Conservation (phyloP, 2,113 vertebrate species). For the Propithecus coquereli region DNA sequence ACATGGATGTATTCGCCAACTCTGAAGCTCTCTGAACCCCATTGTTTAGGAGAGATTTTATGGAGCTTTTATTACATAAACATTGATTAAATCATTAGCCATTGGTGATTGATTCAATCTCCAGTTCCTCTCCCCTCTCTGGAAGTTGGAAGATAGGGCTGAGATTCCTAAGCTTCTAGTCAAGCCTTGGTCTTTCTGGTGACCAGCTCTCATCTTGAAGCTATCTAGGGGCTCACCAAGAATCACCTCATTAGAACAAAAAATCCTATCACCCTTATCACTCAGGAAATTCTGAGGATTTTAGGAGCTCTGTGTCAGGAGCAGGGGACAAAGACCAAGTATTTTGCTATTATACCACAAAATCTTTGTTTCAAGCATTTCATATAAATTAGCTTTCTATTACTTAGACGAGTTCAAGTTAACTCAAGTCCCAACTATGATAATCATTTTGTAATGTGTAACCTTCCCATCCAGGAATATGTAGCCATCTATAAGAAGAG, state of each 20-base stretch:
- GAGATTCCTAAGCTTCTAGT: neutral
- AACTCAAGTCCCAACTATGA: neutral
- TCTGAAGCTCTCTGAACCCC: neutral
- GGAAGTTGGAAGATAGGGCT: neutral
- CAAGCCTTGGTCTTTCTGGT: neutral
- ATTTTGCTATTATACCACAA: neutral
- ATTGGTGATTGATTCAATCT: neutral
- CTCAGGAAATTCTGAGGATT: neutral
- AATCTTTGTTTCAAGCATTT: neutral
- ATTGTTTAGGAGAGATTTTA: neutral
- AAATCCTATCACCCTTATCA: neutral
- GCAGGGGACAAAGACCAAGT: neutral
- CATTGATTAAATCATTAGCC: neutral
- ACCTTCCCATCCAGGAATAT: neutral
- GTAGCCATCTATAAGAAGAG: neutral
- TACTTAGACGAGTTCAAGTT: neutral
- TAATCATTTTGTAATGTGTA: neutral
- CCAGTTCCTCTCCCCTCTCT: neutral
- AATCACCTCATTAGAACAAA: neutral
- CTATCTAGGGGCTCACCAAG: neutral
- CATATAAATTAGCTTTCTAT: neutral
- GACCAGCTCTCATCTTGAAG: neutral
- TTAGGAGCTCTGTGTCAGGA: neutral
- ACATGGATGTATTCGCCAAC: neutral
- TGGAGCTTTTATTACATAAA: neutral